Evolutionary conservation across 1,140 invertebrate species (phyloP), one percentile per base, ranked within the genome.

Genomic region (Drosophila lacertosa): DNA sequence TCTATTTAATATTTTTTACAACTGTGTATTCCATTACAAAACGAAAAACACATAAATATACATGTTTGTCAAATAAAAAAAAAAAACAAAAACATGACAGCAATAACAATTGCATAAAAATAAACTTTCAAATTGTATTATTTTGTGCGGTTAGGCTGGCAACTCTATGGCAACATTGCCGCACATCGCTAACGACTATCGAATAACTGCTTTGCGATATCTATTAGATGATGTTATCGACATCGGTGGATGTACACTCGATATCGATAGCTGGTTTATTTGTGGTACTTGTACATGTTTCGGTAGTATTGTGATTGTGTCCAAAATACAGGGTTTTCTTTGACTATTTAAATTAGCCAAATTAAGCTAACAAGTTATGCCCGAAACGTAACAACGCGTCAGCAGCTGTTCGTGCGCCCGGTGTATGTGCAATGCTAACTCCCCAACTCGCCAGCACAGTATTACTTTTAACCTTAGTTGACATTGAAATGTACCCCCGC

Each of bases 401-500:
- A 77, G 40, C 62, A 81, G 64, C 53, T 64, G 59, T 53, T 40
- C 59, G 69, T 77, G 50, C 50, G 82, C 51, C 63, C 32, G 37
- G 62, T 70, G 82, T 88, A 77, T 67, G 80, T 86, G 69, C 60
- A 62, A 44, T 69, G 55, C 42, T 24, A 81, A 81, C 77, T 80
- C 67, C 68, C 63, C 51, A 29, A 29, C 26, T 35, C 51, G 63
- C 48, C 83, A 76, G 26, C 26, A 68, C 59, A 42, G 78, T 76
- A 88, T 81, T 88, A 75, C 83, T 81, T 83, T 83, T 88, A 88
- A 88, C 82, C 82, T 88, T 88, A 89, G 82, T 88, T 88, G 82
- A 88, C 82, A 88, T 88, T 88, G 82, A 88, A 88, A 88, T 86
- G 81, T 86, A 89, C 77, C 83, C 83, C 83, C 83, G 82, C 83